Evolutionary conservation across 1,140 invertebrate genomes (phyloP).

Genomic region (Pseudachorutes palmiensis): DNA sequence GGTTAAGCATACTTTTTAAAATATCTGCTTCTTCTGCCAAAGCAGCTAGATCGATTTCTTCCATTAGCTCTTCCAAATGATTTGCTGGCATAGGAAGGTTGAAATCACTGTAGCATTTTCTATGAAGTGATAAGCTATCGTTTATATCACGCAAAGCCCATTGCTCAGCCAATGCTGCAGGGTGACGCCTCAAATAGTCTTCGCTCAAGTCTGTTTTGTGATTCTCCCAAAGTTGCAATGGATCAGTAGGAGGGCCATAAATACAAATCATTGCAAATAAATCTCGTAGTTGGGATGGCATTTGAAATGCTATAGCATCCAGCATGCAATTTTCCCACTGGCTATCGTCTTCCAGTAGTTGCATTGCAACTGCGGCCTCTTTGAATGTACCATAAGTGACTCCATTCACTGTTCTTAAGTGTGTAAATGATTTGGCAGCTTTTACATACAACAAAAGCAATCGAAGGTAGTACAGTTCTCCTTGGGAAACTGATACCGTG

Average conservation of each 20-base stretch:
- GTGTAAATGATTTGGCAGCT: slow-evolving; percentile 26
- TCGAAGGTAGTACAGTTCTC: slow-evolving; percentile 37
- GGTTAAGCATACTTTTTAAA: too few relatives aligned
- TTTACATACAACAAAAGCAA: slow-evolving; percentile 41
- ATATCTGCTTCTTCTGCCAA: background rate
- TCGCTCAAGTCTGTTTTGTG: slow-evolving; percentile 18
- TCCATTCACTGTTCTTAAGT: slow-evolving; percentile 26
- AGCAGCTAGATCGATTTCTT: background rate
- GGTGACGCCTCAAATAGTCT: slow-evolving; percentile 25
- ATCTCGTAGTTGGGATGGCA: slow-evolving; percentile 32
- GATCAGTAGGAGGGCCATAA: slow-evolving; percentile 20
- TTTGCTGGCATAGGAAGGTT: slow-evolving; percentile 5
- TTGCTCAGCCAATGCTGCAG: slow-evolving; percentile 1
- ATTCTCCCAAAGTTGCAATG: slow-evolving; percentile 28
- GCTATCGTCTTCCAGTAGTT: slow-evolving; percentile 33
- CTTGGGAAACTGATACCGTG: background rate
- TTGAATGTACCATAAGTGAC: slow-evolving; percentile 20
- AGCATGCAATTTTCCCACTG: slow-evolving; percentile 32
- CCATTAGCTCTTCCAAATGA: slow-evolving; percentile 3
- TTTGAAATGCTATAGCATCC: slow-evolving; percentile 26
- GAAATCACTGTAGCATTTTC: slow-evolving; percentile 13
- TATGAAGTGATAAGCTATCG: background rate
- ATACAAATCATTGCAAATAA: slow-evolving; percentile 40
- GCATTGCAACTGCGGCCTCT: slow-evolving; percentile 25
- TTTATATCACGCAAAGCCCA: slow-evolving; percentile 12